These are phyloP conservation scores for Actinostola sp. DNA, from an alignment of 92 coral and sea anemone species.

Conservation along the genomic window DNA sequence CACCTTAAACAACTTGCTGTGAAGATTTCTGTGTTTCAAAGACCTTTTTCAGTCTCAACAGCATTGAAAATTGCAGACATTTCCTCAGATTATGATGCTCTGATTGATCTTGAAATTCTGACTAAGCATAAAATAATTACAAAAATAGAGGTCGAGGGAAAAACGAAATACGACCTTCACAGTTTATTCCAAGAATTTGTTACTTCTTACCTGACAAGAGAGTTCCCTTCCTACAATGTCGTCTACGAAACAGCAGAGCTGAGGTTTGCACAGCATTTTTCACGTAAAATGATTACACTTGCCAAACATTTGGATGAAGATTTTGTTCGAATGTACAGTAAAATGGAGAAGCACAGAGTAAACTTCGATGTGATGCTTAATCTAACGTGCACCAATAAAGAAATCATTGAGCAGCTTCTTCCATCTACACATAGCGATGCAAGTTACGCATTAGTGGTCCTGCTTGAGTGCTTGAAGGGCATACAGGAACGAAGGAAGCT, in stretches of 20 bases:
- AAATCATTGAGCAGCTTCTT: slow-evolving; percentile 35
- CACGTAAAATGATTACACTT: slow-evolving; percentile 35
- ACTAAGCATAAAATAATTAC: slow-evolving; percentile 11
- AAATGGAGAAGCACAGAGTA: slow-evolving; percentile 36
- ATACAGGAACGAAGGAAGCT: slow-evolving; percentile 31
- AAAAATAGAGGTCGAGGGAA: slow-evolving; percentile 21
- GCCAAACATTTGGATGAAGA: slow-evolving; percentile 47
- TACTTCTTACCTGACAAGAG: slow-evolving; percentile 23
- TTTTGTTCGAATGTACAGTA: slow-evolving; percentile 27
- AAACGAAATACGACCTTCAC: slow-evolving; percentile 63
- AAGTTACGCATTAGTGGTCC: slow-evolving; percentile 25
- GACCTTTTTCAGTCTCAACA: slow-evolving; percentile 50
- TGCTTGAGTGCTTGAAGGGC: slow-evolving; percentile 53
- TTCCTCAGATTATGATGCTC: slow-evolving; percentile 2
- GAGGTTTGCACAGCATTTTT: slow-evolving; percentile 49
- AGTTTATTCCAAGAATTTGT: slow-evolving; percentile 58
- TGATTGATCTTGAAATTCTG: slow-evolving; percentile 50
- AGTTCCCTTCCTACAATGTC: slow-evolving; percentile 7
- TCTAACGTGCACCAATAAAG: slow-evolving; percentile 29
- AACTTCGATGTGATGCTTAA: slow-evolving; percentile 57
- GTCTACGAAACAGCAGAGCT: slow-evolving; percentile 43
- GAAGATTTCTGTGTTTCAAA: slow-evolving; percentile 54
- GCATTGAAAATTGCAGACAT: slow-evolving; percentile 53
- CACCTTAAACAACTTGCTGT: slow-evolving; percentile 58
- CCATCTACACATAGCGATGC: slow-evolving; percentile 28